Base-by-base conservation (phyloP, 2,113 vertebrate species). In the Mugil cephalus region DNA sequence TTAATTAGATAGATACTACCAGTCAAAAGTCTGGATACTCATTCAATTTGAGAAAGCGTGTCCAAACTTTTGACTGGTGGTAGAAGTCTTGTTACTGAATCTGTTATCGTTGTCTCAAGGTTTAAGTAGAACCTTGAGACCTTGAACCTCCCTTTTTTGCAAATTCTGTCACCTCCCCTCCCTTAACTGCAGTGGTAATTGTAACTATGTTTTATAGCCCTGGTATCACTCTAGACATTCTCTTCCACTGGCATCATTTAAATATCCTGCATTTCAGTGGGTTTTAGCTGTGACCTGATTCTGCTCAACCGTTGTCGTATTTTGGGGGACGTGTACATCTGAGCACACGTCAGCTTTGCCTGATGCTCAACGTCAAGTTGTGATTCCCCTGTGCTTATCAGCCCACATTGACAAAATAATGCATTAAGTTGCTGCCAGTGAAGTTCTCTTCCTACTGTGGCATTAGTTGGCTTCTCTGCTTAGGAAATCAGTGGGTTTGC, bases 231-330 rank as follows among this genome's bases (percentile, higher is more conserved):
- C 10, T 61, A 55, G 53, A 58, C 14, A 67, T 74, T 21, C 66
- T 59, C 35, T 50, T 65, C 42, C 43, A 34, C 47, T 45, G 40
- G 55, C 51, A 34, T 72, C 56, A 67, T 73, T 78, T 59, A 79
- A 63, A 73, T 66, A 60, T 40, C 42, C 35, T 53, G 56, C 42
- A 35, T 69, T 75, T 79, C 52, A 46, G 35, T 60, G 47, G 46
- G 35, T 74, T 65, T 74, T 45, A 40, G 69, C 61, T 69, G 72
- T 77, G 79, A 86, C 80, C 71, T 64, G 64, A 82, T 86, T 86
- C 69, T 69, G 60, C 58, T 59, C 38, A 55, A 55, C 59, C 55
- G 30, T 53, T 82, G 55, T 52, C 53, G 56, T 72, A 35, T 78
- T 70, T 76, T 73, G 52, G 34, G 46, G 15, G 18, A 35, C 50